phyloP scores from a whole-genome alignment of 2,888 invertebrate species.

The Dinocampus coccinellae region DNA sequence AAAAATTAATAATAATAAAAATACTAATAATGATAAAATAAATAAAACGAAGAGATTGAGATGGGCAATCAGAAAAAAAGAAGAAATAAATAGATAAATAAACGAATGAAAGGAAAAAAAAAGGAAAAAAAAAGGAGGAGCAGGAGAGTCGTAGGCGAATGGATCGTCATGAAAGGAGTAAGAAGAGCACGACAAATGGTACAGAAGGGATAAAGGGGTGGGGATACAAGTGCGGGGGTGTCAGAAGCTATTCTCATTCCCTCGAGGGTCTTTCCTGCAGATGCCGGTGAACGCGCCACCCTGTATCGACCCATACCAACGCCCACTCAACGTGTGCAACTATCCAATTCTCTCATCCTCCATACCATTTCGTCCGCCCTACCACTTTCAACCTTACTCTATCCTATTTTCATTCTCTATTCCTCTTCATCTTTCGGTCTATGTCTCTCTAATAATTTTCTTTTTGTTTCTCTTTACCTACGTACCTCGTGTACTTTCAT shows the following conservation, averaged over 20 bases:
- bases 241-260: slow-evolving; percentile 34
- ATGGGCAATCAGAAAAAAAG: too few species aligned
- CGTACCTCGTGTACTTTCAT: neutral
- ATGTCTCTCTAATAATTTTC: too few species aligned
- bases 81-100: neutral
- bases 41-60: too few species aligned
- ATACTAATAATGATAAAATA: too few species aligned
- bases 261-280: slow-evolving; percentile 51
- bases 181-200: slow-evolving; percentile 1
- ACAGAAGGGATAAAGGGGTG: neutral
- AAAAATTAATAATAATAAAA: too few species aligned
- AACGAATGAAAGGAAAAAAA: neutral
- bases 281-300: slow-evolving; percentile 55
- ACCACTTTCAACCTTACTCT: neutral
- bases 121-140: slow-evolving; percentile 21
- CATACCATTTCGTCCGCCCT: too few species aligned
- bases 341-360: slow-evolving; percentile 1
- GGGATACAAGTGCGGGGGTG: too few species aligned
- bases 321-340: slow-evolving; percentile 53
- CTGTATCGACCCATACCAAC: slow-evolving; percentile 63
- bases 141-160: slow-evolving; percentile 7
- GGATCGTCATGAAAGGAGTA: slow-evolving; percentile 29
- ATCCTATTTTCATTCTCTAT: neutral
- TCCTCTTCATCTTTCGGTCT: too few species aligned
- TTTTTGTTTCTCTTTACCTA: neutral